Base-by-base conservation (phyloP, 2,888 invertebrate genomes). In the Junonia oenone region DNA sequence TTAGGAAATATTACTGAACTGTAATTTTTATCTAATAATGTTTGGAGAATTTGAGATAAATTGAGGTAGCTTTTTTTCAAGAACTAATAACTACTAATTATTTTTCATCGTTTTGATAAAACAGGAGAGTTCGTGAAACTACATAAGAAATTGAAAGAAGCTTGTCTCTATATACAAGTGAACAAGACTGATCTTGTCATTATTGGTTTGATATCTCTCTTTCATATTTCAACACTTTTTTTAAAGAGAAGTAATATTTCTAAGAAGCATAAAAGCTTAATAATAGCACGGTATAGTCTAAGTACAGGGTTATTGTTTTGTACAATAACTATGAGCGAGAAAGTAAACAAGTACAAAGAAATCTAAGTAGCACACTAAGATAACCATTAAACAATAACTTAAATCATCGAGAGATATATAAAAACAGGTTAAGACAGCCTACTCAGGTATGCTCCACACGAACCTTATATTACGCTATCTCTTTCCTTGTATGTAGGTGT, bases 361-460 rank as follows among this genome's bases (percentile, higher is more conserved):
- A 40, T 19, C 19, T 11, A 17, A 40, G 43, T 35, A 22, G 14
- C 22, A 14, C 4, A 26, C 35, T 15, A 14, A 14, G 15, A 37
- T 49, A 46, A 26, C 37, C 26, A 38, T 35, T 55, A 48, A 51
- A 40, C 54, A 51, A 61, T 57, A 55, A 54, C 45, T 47, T 45
- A 56, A 51, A 38, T 50, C 51, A 50, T 56, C 46, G 43, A 58
- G 47, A 46, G 43, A 58, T 43, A 46, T 51, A 45, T 52, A 56
- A 43, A 35, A 61, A 59, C 61, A 59, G 56, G 59, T 62, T 56
- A 26, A 58, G 54, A 40, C 40, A 47, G 31, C 50, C 54, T 51
- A 46, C 49, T 58, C 56, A 58, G 59, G 55, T 63, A 63, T 62
- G 49, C 63, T 56, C 55, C 31, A 51, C 63, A 60, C 59, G 62